Evolutionary conservation across 2,113 vertebrate genomes (phyloP).

Genomic region (Solea senegalensis): DNA sequence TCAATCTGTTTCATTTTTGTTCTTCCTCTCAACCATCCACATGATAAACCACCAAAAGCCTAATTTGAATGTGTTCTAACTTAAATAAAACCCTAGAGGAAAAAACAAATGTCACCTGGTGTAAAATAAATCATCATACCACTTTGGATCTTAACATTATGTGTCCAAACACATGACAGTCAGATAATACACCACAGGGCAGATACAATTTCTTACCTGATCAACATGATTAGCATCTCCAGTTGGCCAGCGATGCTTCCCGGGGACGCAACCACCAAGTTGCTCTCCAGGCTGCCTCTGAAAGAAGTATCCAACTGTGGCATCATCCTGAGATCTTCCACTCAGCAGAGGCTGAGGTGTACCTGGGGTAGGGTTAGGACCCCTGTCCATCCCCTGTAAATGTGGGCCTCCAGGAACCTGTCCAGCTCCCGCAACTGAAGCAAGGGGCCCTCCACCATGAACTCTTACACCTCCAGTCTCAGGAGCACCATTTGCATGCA

Average conservation of each 20-base stretch:
- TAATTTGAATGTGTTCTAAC: no score
- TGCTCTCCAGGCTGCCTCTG: conserved; percentile 81
- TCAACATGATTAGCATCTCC: conserved; percentile 71
- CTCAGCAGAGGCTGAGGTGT: conserved; percentile 75
- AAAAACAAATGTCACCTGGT: no score
- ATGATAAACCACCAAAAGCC: no score
- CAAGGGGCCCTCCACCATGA: conserved; percentile 66
- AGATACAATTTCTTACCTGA: conserved; percentile 46
- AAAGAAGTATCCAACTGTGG: conserved; percentile 81
- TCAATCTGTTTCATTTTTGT: no score
- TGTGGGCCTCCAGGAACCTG: conserved; percentile 72
- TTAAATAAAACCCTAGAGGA: no score
- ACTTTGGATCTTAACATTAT: no score
- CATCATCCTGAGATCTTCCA: conserved; percentile 77
- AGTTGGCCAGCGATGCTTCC: conserved; percentile 78
- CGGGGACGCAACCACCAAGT: conserved; percentile 72
- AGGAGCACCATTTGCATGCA: conserved; percentile 77
- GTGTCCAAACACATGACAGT: no score
- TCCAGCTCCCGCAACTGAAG: conserved; percentile 62
- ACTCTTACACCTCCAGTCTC: conserved; percentile 71
- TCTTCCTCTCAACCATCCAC: no score
- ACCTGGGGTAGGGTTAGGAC: conserved; percentile 57
- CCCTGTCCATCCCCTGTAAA: conserved; percentile 74
- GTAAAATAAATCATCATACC: no score
- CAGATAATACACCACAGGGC: no score